Percentiles rank a stretch among this genome's conserved stretches.
Evolutionary conservation across 2,113 vertebrate species (phyloP).

Genomic region (Oceanites oceanicus): DNA sequence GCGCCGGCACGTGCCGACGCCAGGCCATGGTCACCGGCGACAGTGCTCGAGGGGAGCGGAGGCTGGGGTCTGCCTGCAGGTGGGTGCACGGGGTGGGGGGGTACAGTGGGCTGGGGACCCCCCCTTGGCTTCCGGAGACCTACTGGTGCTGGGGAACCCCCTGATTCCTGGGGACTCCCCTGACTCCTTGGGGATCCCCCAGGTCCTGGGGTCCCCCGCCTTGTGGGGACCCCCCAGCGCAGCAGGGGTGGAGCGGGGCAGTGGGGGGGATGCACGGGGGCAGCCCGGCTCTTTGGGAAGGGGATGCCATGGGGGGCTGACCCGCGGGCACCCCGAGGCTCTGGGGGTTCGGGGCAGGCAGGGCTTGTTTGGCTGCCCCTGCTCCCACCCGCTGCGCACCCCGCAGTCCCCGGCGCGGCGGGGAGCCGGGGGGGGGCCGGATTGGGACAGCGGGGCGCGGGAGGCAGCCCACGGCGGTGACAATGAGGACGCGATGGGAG

Average conservation of each 20-base stretch:
- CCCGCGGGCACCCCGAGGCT: not conserved
- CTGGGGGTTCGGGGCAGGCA: not conserved
- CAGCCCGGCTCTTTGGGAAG: not conserved
- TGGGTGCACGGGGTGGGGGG: no score
- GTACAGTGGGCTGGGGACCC: not conserved
- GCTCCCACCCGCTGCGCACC: not conserved
- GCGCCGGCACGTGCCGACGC: not conserved
- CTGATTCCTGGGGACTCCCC: not conserved
- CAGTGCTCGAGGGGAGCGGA: not conserved
- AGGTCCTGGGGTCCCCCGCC: not conserved
- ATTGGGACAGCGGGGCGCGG: not conserved
- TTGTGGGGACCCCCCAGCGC: not conserved
- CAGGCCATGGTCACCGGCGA: not conserved
- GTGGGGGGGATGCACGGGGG: no score
- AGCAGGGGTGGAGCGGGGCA: not conserved
- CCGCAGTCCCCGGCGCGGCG: fast-evolving
- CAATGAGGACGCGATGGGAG: not conserved
- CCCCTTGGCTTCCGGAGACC: not conserved
- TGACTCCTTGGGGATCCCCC: not conserved
- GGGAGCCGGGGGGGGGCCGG: not conserved
- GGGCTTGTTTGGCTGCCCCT: not conserved
- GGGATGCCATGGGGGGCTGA: not conserved
- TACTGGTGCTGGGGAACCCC: not conserved
- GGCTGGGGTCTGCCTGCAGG: not conserved
- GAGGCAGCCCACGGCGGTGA: not conserved